Conservation (phyloP, 2,797 vertebrate species). For the Molossus alvarezi region DNA sequence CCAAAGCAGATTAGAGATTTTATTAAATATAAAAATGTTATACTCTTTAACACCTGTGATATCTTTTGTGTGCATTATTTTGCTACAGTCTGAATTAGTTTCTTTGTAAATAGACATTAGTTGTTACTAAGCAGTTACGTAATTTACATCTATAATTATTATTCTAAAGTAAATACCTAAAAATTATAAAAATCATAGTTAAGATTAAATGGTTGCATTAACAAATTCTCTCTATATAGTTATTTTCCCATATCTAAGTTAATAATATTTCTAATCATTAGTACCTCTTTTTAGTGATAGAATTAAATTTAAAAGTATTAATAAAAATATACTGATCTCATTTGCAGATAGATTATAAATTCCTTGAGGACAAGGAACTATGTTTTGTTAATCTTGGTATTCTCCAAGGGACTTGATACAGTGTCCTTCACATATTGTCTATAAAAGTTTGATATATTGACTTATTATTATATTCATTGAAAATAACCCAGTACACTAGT, state of each 20-base stretch:
- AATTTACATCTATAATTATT: constrained; percentile 62
- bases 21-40: constrained; percentile 66
- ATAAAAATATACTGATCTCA: constrained; percentile 20
- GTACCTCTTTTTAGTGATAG: constrained; percentile 6
- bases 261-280: constrained; percentile 58
- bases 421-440: not conserved
- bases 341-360: constrained; percentile 49
- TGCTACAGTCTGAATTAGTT: constrained; percentile 51
- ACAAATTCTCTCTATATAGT: constrained; percentile 37
- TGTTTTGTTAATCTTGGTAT: constrained; percentile 39
- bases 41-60: not conserved
- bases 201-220: constrained; percentile 14
- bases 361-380: constrained; percentile 48
- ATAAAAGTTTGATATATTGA: constrained; percentile 7
- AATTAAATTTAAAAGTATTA: not conserved
- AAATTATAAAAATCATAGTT: constrained; percentile 56
- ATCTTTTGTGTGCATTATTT: constrained; percentile 34
- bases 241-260: constrained; percentile 25
- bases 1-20: constrained; percentile 57
- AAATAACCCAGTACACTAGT: not conserved
- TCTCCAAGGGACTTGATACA: not conserved
- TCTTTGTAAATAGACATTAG: constrained; percentile 51
- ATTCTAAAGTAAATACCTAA: constrained; percentile 52
- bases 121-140: constrained; percentile 46
- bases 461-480: not conserved